phyloP scores from a whole-genome alignment of 2,113 vertebrate genomes.

The Brevimyrus niger region DNA sequence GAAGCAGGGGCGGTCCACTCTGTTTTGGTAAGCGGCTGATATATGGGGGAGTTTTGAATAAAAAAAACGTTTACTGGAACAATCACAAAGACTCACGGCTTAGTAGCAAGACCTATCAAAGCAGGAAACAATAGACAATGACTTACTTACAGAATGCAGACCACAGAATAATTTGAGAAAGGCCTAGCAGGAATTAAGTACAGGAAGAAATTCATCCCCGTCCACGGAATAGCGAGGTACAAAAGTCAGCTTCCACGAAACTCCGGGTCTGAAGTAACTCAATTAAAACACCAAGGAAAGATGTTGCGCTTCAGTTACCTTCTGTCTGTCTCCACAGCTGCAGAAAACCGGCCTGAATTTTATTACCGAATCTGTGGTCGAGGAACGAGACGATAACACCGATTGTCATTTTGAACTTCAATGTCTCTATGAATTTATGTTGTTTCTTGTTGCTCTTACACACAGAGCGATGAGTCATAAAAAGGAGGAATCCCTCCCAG shows the following conservation, averaged over 20 bases:
- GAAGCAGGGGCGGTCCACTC: not conserved
- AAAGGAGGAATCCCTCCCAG: not conserved
- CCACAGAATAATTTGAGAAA: not conserved
- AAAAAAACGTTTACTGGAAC: not conserved
- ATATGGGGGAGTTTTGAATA: not conserved
- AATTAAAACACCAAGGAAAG: not conserved
- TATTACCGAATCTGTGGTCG: not conserved
- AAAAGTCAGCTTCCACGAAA: not conserved
- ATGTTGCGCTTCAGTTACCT: not conserved
- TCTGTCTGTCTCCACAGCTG: not conserved
- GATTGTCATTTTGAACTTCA: not conserved
- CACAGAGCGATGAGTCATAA: not conserved
- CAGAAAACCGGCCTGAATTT: not conserved
- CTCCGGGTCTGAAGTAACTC: not conserved
- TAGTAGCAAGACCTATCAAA: not conserved
- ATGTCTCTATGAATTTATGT: not conserved
- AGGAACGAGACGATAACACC: not conserved
- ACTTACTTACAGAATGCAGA: not conserved
- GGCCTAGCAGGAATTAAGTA: not conserved
- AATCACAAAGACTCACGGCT: not conserved
- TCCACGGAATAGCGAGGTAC: not conserved
- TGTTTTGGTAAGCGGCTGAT: not conserved
- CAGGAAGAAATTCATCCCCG: not conserved
- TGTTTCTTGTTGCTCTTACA: constrained; percentile 22
- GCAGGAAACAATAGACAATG: not conserved